Conservation (phyloP, 2,888 invertebrate species). For the Epiblema foenella region DNA sequence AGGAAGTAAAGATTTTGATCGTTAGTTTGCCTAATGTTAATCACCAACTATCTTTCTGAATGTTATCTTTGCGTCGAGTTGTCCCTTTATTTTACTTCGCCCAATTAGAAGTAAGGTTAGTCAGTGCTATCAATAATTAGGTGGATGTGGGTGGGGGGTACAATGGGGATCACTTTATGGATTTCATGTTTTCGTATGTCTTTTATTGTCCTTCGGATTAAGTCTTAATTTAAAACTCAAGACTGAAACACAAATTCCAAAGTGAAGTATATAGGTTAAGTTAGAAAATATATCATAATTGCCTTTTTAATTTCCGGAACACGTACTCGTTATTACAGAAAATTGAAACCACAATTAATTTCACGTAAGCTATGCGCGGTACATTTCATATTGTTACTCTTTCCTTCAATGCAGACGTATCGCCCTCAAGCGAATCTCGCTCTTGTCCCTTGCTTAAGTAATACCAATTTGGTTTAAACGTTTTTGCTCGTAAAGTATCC, state of each 20-base stretch:
- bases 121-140: neutral
- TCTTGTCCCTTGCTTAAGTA: conserved; percentile 50
- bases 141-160: too few species aligned
- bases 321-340: conserved; percentile 31
- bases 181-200: neutral
- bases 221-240: neutral
- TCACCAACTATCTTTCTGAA: conserved; percentile 7
- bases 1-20: conserved; percentile 57
- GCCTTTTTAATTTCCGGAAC: conserved; percentile 25
- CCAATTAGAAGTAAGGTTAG: neutral
- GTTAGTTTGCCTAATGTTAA: conserved; percentile 53
- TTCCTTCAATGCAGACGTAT: conserved; percentile 61
- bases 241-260: neutral
- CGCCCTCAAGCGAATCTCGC: conserved; percentile 63
- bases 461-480: conserved; percentile 59
- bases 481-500: conserved; percentile 44
- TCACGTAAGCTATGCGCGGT: conserved; percentile 74
- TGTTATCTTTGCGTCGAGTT: conserved; percentile 5
- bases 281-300: conserved; percentile 18
- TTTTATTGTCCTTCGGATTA: too few species aligned
- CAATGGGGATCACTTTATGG: neutral
- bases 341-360: conserved; percentile 59
- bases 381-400: conserved; percentile 70
- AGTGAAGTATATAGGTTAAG: neutral
- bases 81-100: neutral